These are phyloP conservation scores for Mustela lutreola DNA, from an alignment of 2,113 vertebrate genomes.

Conservation along the genomic window DNA sequence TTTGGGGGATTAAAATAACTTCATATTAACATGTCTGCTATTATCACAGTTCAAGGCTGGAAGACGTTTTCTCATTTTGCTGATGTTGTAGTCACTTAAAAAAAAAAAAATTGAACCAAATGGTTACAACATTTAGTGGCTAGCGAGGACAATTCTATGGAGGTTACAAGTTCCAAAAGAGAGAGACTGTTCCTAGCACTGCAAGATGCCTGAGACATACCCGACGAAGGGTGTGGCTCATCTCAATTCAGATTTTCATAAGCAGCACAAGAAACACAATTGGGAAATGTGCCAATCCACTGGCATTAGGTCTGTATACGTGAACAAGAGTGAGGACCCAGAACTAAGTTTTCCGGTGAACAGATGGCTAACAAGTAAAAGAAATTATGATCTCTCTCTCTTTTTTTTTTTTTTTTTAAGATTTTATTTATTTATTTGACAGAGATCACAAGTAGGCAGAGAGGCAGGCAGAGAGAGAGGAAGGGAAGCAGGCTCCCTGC, in stretches of 20 bases:
- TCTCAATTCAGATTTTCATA: not conserved
- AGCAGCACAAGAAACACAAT: not conserved
- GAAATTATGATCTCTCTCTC: not conserved
- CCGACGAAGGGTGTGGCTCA: not conserved
- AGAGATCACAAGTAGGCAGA: too few relatives aligned
- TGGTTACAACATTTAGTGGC: not conserved
- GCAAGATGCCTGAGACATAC: not conserved
- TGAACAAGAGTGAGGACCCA: not conserved
- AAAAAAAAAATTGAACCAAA: not conserved
- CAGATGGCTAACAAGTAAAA: not conserved
- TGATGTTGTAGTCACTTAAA: not conserved
- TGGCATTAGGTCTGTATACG: not conserved
- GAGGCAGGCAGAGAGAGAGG: too few relatives aligned
- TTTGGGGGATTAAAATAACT: constrained; percentile 25
- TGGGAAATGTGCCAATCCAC: not conserved
- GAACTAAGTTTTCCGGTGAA: not conserved
- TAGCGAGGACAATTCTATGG: not conserved
- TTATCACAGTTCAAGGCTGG: not conserved
- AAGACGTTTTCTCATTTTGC: not conserved
- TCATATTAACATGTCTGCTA: not conserved
- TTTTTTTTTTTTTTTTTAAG: too few relatives aligned
- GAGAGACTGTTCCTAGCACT: not conserved
- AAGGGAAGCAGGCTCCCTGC: too few relatives aligned
- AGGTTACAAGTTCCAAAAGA: not conserved
- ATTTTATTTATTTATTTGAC: too few relatives aligned